Base-by-base conservation (phyloP, 2,888 invertebrate genomes). In the Diabrotica balteata region DNA sequence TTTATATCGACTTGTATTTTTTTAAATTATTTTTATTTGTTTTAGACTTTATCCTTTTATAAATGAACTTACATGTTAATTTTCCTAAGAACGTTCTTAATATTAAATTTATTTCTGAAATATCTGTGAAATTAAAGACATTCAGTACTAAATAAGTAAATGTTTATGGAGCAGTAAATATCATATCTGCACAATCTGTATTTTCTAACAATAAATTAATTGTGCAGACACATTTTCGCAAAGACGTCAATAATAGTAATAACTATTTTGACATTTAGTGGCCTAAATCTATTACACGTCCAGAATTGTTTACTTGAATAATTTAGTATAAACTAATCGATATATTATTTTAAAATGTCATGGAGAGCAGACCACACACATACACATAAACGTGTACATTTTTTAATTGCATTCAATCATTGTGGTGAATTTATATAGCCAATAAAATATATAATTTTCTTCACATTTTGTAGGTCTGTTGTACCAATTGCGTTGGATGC, bases 251-350 rank as follows among this genome's bases (percentile, higher is more conserved):
- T 54, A 8, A 9, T 54, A 42, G 43, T 54, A 43, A 22, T 42
- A 54, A 54, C 22, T 54, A 32, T 54, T 54, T 54, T 42, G 53
- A 54, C 42, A 54, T 43, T 42, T 54, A 32, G 10, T 54, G 53
- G 42, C 53, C 53, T 42, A 42, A 54, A 54, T 54, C 42, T 54
- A 54, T 9, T 7, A 54, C 42, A 42, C 53, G 8, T 54, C 53
- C 53, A 32, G 32, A 42, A 54, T 22, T 51, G 17, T 11, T 54
- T 54, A 54, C 42, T 54, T 5, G 9, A 9, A 42, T 42, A 54
- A 54, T 47, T 9, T 10, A 47, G 4, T 10, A 10, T 3, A 47
- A 47, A 47, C 47, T 9, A 47, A 47, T 47, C 10, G 10, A 47
- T 47, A 47, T 47, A 32, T 4, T 32, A 32, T 47, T 47, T 4